These are phyloP conservation scores for Ramphastos sulfuratus DNA, from an alignment of 2,113 vertebrate species.

Conservation along the genomic window DNA sequence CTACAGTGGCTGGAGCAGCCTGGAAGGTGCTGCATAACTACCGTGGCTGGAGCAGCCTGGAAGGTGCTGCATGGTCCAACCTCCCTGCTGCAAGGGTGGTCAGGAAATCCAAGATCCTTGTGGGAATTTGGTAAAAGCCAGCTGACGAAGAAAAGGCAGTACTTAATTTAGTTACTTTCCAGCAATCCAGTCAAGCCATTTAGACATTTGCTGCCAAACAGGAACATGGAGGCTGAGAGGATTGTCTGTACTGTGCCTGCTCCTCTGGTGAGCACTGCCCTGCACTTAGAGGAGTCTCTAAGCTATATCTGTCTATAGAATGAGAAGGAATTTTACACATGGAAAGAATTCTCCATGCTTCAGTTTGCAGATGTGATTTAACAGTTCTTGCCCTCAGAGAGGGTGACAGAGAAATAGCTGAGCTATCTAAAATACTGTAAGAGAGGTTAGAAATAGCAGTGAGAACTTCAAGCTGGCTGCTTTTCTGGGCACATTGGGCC, in stretches of 20 bases:
- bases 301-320: background rate
- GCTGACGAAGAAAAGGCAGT: constrained; percentile 3
- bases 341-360: constrained; percentile 33
- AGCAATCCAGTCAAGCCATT: constrained; percentile 15
- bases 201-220: constrained; percentile 31
- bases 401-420: background rate
- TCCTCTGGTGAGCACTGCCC: constrained; percentile 26
- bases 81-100: background rate
- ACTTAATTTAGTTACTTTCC: constrained; percentile 31
- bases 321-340: constrained; percentile 30
- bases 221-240: constrained; percentile 26
- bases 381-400: background rate
- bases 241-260: constrained; percentile 13
- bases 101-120: background rate
- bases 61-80: background rate
- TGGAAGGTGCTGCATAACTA: too few species aligned
- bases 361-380: background rate
- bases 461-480: background rate
- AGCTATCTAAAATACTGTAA: constrained; percentile 31
- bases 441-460: background rate
- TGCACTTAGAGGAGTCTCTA: background rate
- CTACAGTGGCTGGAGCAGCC: background rate
- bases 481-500: constrained; percentile 6
- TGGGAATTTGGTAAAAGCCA: background rate
- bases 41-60: background rate